Percentiles rank a stretch among this genome's conserved stretches.
Evolutionary conservation across 1,140 invertebrate species (phyloP).

Genomic region (Scaptodrosophila lebanonensis): DNA sequence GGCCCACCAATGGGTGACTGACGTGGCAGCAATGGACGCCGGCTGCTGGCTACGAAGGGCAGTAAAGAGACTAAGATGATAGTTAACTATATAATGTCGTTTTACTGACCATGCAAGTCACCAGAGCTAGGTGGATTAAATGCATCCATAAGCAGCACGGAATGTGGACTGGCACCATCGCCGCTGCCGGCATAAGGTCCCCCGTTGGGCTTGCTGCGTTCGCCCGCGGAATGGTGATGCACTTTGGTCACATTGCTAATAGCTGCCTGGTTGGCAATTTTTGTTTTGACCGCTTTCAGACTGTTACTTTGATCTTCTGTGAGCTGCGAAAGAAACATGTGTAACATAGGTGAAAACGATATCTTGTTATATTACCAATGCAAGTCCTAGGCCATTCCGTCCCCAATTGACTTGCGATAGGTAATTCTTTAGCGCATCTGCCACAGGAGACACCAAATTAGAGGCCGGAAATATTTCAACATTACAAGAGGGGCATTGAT

Average conservation of each 20-base stretch:
- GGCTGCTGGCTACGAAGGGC: conserved; percentile 66
- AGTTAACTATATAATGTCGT: neutral
- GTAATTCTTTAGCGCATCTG: conserved; percentile 62
- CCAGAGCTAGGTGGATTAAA: conserved; percentile 69
- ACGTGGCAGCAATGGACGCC: conserved; percentile 65
- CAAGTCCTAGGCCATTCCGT: conserved; percentile 69
- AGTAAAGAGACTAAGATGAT: neutral
- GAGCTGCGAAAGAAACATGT: conserved; percentile 26
- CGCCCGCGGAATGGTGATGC: conserved; percentile 56
- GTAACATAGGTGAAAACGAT: neutral
- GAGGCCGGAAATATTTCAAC: conserved; percentile 69
- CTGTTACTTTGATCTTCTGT: conserved; percentile 52
- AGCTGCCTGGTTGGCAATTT: conserved; percentile 27
- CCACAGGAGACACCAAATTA: conserved; percentile 74
- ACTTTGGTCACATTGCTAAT: conserved; percentile 72
- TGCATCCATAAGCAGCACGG: conserved; percentile 74
- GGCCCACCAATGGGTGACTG: conserved; percentile 70
- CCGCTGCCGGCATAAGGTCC: neutral
- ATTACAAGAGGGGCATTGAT: conserved; percentile 63
- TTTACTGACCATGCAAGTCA: conserved; percentile 57
- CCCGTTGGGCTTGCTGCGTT: conserved; percentile 61
- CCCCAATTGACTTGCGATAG: conserved; percentile 72
- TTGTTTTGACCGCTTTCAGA: conserved; percentile 40
- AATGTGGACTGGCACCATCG: conserved; percentile 65
- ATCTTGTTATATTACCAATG: conserved; percentile 47